Evolutionary conservation across 2,888 invertebrate species (phyloP).

Genomic region (Embidobia sp.): DNA sequence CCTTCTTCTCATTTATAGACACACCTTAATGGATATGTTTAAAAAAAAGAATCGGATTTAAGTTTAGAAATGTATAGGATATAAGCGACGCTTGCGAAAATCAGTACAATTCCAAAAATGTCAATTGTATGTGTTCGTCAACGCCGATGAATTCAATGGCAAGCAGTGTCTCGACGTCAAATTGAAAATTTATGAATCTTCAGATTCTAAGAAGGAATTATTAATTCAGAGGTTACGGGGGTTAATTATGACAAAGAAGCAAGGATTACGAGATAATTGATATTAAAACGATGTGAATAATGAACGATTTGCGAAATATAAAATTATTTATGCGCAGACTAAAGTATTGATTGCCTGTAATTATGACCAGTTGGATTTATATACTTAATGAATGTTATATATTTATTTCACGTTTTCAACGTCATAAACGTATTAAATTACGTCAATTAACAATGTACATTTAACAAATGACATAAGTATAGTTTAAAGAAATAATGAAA

Average conservation of each 20-base stretch:
- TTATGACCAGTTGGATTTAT: not conserved
- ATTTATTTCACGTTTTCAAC: no score
- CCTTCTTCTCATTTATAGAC: no score
- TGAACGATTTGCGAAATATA: conserved; percentile 1
- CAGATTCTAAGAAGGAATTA: conserved; percentile 16
- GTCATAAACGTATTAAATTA: no score
- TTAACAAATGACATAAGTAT: no score
- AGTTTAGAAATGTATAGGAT: not conserved
- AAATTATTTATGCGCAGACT: conserved; percentile 1
- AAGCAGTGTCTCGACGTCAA: conserved; percentile 8
- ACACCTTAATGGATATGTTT: no score
- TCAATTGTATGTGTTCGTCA: conserved; percentile 24
- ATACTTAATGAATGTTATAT: no score
- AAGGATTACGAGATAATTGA: conserved; percentile 21
- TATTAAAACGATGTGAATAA: conserved; percentile 17
- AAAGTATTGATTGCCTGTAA: not conserved
- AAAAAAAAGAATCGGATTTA: conserved; percentile 11
- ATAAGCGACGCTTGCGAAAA: not conserved
- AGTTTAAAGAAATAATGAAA: no score
- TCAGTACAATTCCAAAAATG: not conserved
- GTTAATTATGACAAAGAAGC: conserved; percentile 20
- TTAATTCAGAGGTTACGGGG: conserved; percentile 10
- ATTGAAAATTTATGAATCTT: conserved; percentile 28
- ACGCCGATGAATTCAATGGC: conserved; percentile 13
- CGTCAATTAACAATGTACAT: no score